phyloP scores from a whole-genome alignment of 2,797 vertebrate species.

The Xiphophorus birchmanni region DNA sequence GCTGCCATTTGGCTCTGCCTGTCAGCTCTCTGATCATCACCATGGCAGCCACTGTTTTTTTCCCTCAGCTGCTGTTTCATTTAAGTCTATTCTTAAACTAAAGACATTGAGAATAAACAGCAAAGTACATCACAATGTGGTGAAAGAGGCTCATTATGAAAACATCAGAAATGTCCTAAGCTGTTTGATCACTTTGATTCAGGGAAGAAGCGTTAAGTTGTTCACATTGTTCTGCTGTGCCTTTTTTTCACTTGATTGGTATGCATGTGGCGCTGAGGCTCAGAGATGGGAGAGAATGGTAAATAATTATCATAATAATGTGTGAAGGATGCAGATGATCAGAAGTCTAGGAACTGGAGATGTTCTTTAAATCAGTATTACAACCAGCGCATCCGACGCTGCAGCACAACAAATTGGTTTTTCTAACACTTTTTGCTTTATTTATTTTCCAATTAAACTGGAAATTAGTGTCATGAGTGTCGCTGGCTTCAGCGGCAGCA shows the following conservation, averaged over 20 bases:
- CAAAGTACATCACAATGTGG: background rate
- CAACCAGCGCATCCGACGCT: constrained; percentile 18
- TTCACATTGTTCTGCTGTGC: background rate
- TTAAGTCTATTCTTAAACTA: background rate
- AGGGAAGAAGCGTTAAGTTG: background rate
- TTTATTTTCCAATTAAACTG: constrained; percentile 41
- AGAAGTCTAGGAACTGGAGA: constrained; percentile 6
- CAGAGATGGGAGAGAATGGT: background rate
- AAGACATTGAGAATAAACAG: background rate
- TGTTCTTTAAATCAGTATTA: constrained; percentile 21
- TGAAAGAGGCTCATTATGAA: background rate
- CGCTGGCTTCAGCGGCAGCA: background rate
- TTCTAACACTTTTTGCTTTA: constrained; percentile 10
- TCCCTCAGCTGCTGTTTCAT: background rate
- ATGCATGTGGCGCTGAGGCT: background rate
- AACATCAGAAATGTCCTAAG: background rate
- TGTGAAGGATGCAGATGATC: constrained; percentile 6
- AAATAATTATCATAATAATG: constrained; percentile 14
- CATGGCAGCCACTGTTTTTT: background rate
- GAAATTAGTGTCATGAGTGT: constrained; percentile 41
- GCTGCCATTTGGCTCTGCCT: constrained; percentile 34
- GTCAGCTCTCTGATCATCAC: constrained; percentile 18
- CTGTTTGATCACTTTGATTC: background rate
- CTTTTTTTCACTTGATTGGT: background rate
- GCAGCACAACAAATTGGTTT: constrained; percentile 25